Evolutionary conservation across 1,140 invertebrate genomes (phyloP).

Genomic region (Augochlora pura): DNA sequence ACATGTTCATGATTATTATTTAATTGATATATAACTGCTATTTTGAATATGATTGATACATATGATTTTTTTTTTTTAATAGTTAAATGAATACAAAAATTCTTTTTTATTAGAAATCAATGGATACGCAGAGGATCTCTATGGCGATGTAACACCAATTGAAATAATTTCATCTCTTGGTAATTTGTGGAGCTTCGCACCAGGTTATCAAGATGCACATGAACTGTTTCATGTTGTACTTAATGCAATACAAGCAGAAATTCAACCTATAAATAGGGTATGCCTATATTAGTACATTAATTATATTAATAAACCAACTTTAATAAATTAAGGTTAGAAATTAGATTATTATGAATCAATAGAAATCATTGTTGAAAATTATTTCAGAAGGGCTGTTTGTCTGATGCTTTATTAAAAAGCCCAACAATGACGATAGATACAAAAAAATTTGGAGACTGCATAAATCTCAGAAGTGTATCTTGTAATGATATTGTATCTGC

Average conservation of each 20-base stretch:
- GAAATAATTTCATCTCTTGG: slow-evolving; percentile 89
- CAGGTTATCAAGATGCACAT: slow-evolving; percentile 96
- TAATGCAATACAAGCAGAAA: slow-evolving; percentile 92
- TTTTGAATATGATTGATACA: no score
- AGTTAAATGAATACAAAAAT: no score
- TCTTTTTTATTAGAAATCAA: slow-evolving; percentile 83
- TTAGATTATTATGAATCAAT: not conserved
- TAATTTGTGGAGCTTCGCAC: slow-evolving; percentile 90
- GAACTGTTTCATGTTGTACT: slow-evolving; percentile 94
- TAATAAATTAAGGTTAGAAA: not conserved
- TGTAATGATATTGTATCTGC: slow-evolving; percentile 75
- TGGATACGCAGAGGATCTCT: slow-evolving; percentile 86
- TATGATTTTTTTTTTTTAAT: no score
- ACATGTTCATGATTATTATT: no score
- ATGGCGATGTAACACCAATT: slow-evolving; percentile 85
- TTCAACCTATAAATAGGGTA: slow-evolving; percentile 83
- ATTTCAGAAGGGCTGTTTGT: slow-evolving; percentile 84
- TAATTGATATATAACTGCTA: no score
- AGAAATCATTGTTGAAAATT: slow-evolving; percentile 14
- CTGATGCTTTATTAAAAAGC: slow-evolving; percentile 82
- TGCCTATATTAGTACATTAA: no score
- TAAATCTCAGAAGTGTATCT: slow-evolving; percentile 74
- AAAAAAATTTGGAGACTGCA: slow-evolving; percentile 67
- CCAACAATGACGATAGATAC: slow-evolving; percentile 61
- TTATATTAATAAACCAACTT: not conserved